Evolutionary conservation across 2,113 vertebrate genomes (phyloP).

Genomic region (Calyptommatus sinebrachiatus): DNA sequence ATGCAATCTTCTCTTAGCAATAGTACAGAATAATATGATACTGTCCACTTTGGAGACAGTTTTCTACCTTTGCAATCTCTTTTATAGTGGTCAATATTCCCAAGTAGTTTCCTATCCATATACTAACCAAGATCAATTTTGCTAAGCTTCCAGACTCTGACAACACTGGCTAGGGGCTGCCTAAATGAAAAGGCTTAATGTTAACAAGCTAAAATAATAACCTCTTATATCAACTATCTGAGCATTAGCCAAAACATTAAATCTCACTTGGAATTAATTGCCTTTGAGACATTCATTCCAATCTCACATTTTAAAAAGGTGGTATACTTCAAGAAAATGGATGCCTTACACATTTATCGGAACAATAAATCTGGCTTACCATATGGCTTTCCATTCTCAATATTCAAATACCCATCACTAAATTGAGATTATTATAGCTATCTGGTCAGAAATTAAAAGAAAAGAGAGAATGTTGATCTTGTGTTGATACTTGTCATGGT

Average conservation of each 20-base stretch:
- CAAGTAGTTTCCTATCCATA: too few species aligned
- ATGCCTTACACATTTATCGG: neutral
- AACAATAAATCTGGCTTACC: neutral
- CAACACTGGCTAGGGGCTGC: too few species aligned
- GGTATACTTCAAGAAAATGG: neutral
- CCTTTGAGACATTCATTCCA: neutral
- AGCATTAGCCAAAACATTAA: neutral
- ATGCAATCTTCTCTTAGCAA: too few species aligned
- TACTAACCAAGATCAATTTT: too few species aligned
- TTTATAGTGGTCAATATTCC: too few species aligned
- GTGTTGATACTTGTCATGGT: neutral
- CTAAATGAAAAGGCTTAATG: neutral
- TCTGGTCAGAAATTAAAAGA: neutral
- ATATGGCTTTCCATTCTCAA: neutral
- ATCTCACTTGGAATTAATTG: neutral
- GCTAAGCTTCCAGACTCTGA: too few species aligned
- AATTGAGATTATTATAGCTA: neutral
- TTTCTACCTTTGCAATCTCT: too few species aligned
- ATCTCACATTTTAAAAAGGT: neutral
- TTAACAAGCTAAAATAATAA: neutral
- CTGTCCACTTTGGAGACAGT: too few species aligned
- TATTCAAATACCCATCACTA: neutral
- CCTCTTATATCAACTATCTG: neutral
- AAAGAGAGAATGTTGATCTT: neutral
- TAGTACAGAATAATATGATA: too few species aligned